Evolutionary conservation across 2,797 vertebrate genomes (phyloP), one percentile per base, ranked within the genome.

Genomic region (Carduelis carduelis): DNA sequence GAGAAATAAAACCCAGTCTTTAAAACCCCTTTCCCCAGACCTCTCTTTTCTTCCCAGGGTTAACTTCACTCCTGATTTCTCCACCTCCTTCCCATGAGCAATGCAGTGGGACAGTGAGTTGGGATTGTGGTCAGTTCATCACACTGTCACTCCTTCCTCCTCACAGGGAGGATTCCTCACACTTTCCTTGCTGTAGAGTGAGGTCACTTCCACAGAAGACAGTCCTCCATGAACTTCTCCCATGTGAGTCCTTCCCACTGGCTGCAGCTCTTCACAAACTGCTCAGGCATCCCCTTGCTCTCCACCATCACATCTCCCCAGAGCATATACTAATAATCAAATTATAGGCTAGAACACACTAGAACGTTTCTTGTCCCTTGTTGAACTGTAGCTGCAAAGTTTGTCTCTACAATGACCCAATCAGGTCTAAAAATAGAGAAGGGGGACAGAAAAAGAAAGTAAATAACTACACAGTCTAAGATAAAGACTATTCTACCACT

Each of bases 401-500:
- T 49, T 60, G 4, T 26, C 23, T 53, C 27, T 41, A 46, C 17
- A 57, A n/a, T 6, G 14, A 47, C 37, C 52, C 8, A 26, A 21
- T n/a, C 49, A 69, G 10, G 4, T 8, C 71, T 53, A 79, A 34
- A 64, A 61, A 57, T 5, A 41, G 50, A 64, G 32, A 3, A 2
- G 4, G 3, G 7, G 1, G 1, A 18, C 1, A 9, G 5, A 2
- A 17, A 21, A 71, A 56, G 22, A 15, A 43, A 41, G 3, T 14
- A 56, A 69, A 0, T 23, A 46, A 35, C 4, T 41, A 17, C 32
- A 17, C 9, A 60, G 23, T 30, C 26, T 28, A 23, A 30, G 26
- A 50, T 20, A 89, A 75, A 44, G 21, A 34, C 35, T n/a, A 87
- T 37, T 7, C 28, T 75, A 52, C 15, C 30, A 13, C 50, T n/a